Percentiles rank a stretch among this genome's conserved stretches.
Evolutionary conservation across 2,888 invertebrate species (phyloP).

Genomic region (Aphidoletes aphidimyza): DNA sequence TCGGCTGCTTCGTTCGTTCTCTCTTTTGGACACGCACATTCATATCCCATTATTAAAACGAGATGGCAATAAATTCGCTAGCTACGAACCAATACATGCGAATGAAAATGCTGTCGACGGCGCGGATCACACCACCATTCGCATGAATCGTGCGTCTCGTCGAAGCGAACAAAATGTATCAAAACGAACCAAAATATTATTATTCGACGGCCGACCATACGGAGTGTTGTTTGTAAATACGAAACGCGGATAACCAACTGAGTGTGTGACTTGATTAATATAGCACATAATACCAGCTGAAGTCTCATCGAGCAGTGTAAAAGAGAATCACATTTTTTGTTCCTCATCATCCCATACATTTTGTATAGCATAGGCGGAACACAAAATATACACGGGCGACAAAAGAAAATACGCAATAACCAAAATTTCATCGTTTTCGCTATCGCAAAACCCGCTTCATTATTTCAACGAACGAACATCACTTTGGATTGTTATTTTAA

Average conservation of each 20-base stretch:
- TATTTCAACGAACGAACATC: background rate
- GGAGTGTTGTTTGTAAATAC: conserved; percentile 48
- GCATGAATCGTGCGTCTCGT: background rate
- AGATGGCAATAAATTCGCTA: background rate
- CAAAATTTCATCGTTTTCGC: conserved; percentile 25
- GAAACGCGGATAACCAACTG: conserved; percentile 42
- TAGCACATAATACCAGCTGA: conserved; percentile 32
- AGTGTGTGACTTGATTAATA: conserved; percentile 37
- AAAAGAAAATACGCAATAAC: background rate
- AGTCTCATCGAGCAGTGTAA: conserved; percentile 12
- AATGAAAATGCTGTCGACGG: background rate
- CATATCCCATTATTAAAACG: background rate
- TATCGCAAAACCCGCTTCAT: background rate
- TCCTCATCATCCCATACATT: background rate
- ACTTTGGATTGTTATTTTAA: background rate
- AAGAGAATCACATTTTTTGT: conserved; percentile 28
- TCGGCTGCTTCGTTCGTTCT: background rate
- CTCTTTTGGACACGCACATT: background rate
- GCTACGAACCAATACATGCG: background rate
- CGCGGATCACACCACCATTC: conserved; percentile 25
- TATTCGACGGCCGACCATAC: conserved; percentile 46
- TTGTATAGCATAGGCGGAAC: conserved; percentile 35
- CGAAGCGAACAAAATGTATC: conserved; percentile 23
- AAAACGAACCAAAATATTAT: conserved; percentile 43
- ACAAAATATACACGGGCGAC: background rate